Conservation (phyloP, 2,113 vertebrate genomes). For the Platycercus adscitus region DNA sequence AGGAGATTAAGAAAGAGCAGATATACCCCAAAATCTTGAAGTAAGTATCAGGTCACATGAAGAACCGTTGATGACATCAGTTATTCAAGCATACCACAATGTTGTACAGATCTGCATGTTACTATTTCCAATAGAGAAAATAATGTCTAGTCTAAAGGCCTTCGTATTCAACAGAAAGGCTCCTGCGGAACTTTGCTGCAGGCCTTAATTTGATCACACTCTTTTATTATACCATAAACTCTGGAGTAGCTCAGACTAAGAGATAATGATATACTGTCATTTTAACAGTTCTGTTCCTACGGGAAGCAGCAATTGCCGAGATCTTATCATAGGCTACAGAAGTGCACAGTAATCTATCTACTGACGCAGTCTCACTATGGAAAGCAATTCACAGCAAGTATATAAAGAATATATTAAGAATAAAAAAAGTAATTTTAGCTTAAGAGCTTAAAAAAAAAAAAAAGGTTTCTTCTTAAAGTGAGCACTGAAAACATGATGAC, state of each 20-base stretch:
- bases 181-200: neutral
- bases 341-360: neutral
- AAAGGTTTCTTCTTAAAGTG: neutral
- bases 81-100: neutral
- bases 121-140: neutral
- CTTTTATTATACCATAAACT: neutral
- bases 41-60: neutral
- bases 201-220: neutral
- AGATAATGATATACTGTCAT: neutral
- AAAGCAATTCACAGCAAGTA: neutral
- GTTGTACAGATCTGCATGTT: rapidly evolving
- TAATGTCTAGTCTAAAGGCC: neutral
- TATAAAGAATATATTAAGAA: neutral
- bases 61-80: neutral
- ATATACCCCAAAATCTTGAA: neutral
- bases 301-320: slow-evolving; percentile 1
- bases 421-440: neutral
- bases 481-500: neutral
- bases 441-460: neutral
- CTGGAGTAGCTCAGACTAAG: neutral
- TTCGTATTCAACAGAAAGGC: neutral
- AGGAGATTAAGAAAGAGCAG: neutral
- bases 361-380: neutral
- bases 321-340: neutral
- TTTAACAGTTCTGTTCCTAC: neutral